Evolutionary conservation across 2,113 vertebrate species (phyloP), one percentile per base, ranked within the genome.

Genomic region (Chitala chitala): DNA sequence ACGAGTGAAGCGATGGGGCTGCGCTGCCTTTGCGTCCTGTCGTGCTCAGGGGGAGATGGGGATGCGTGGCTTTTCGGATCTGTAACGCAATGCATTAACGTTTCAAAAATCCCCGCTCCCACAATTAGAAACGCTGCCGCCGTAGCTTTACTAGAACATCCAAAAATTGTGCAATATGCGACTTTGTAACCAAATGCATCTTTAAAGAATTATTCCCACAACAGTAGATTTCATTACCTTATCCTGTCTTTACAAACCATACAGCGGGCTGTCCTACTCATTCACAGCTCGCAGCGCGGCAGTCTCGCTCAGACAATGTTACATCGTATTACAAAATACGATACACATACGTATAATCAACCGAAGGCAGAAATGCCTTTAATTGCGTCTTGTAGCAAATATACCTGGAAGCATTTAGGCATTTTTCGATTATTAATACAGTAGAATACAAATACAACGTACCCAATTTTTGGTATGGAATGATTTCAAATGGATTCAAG

Each of bases 1-100:
- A 68, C 40, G 69, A 55, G 48, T 61, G 58, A 69, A 68, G 76
- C 68, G 59, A 44, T 24, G 79, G 77, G 69, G 77, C 83, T 76
- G 75, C 40, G 75, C 61, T 10, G 75, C 69, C 58, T 56, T 33
- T 38, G 20, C 56, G 72, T 73, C 42, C 72, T 73, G 50, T 42
- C 63, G 44, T 36, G 72, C 56, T 26, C 12, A 63, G 64, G 44
- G 72, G 72, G 59, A 64, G 58, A 73, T 73, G 72, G 58, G 42
- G 72, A 51, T 63, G 72, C 56, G 42, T 48, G 40, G 71, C 71
- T 69, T 15, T 24, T 73, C 71, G 44, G 55, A 63, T 48, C 71
- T 73, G 53, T 36, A 63, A 51, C 56, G 44, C 56, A 24, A 46
- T 58, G 42, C 44, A 51, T 38, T 36, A 24, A 61, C 72, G 58